Base-by-base conservation (phyloP, 2,113 vertebrate species). In the Struthio camelus region DNA sequence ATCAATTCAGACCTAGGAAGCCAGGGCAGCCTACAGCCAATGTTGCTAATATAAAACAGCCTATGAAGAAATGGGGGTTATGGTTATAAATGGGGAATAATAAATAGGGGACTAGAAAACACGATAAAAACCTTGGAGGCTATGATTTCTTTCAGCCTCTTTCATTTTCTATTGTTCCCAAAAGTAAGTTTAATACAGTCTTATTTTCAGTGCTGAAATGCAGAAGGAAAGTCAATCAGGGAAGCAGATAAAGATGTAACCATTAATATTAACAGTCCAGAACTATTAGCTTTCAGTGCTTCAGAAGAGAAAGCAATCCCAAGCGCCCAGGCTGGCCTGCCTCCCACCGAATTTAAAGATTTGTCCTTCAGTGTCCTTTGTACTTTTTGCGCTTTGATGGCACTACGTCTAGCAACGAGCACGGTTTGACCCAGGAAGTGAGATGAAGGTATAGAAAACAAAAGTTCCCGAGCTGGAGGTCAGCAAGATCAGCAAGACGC, bases 201-300 rank as follows among this genome's bases (percentile, higher is more conserved):
- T 73, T 28, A 91, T 86, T 94, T 86, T 77, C 84, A 85, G 51
- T 5, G 23, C 38, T 86, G 67, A 46, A 83, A 89, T 54, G 11
- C 44, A 17, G 54, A 51, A 36, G 22, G 56, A 36, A 93, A 94
- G 84, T 83, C 80, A 80, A 86, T 83, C 77, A 71, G 66, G 89
- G 66, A 51, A 64, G 76, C 38, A 71, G 77, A 89, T 89, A 56
- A 94, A 89, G 91, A 91, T 6, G 6, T 94, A 86, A 81, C 85
- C 61, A 56, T 93, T 83, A 80, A 83, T 76, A 80, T 93, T 89
- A 93, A 91, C 61, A 42, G 72, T 20, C 85, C 80, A 83, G 90
- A 86, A 89, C 84, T 66, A 80, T 93, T 64, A 79, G 50, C 65
- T 86, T 48, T 61, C 77, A 10, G 27, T 50, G 48, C 38, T 42